These are phyloP conservation scores for Grantiella picta DNA, from an alignment of 2,113 vertebrate species.

Conservation along the genomic window DNA sequence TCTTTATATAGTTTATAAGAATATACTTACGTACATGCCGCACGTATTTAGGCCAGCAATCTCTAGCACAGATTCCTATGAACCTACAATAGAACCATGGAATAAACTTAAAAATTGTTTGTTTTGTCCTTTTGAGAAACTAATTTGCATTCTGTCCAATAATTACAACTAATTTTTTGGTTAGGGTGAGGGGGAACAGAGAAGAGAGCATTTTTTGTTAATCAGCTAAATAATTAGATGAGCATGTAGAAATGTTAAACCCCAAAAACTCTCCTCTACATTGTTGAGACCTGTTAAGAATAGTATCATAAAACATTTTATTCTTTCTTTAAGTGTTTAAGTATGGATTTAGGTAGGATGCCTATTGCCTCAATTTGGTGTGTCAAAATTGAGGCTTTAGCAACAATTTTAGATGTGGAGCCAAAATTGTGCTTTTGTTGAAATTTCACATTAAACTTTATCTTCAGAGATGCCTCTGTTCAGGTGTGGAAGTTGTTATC, in stretches of 20 bases:
- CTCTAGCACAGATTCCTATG: background rate
- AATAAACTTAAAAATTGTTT: background rate
- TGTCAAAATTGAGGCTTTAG: background rate
- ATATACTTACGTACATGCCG: background rate
- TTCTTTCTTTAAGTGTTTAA: background rate
- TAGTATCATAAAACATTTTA: background rate
- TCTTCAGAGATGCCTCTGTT: background rate
- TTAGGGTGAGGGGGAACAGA: background rate
- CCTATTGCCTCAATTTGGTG: background rate
- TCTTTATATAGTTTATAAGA: constrained; percentile 7
- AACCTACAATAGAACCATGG: background rate
- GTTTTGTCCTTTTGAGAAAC: background rate
- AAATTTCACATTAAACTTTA: background rate
- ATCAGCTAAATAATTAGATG: background rate
- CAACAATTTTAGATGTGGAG: background rate
- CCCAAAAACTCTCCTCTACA: background rate
- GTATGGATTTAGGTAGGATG: background rate
- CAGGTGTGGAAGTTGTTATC: background rate
- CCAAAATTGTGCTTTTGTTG: background rate
- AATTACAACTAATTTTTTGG: background rate
- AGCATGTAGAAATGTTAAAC: background rate
- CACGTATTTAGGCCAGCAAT: background rate
- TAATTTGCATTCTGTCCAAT: background rate
- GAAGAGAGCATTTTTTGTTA: background rate
- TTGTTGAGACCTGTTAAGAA: background rate